phyloP scores from a whole-genome alignment of 2,113 vertebrate species.

The Oenanthe oenanthe region DNA sequence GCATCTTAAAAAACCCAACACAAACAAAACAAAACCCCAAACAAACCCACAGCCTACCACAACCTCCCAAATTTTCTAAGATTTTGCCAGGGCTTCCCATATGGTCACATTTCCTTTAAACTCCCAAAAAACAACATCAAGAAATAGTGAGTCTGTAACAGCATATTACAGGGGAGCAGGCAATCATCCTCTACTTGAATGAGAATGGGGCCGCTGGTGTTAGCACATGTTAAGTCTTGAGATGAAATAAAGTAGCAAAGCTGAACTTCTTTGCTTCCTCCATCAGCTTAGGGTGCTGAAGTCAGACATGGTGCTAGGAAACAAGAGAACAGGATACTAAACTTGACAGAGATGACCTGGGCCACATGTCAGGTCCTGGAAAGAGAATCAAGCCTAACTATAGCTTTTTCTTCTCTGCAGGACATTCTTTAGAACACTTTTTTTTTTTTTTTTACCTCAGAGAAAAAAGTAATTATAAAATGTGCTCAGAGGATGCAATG shows the following conservation, averaged over 20 bases:
- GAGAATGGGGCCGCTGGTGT: not conserved
- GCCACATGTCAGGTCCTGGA: not conserved
- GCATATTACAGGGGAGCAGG: not conserved
- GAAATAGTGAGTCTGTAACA: not conserved
- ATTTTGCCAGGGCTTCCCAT: not conserved
- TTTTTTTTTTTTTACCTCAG: not conserved
- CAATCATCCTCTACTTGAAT: not conserved
- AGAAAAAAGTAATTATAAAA: not conserved
- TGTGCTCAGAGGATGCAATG: not conserved
- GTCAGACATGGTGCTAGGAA: not conserved
- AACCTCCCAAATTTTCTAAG: not conserved
- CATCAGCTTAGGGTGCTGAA: not conserved
- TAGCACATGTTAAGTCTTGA: not conserved
- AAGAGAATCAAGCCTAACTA: not conserved
- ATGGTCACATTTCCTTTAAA: not conserved
- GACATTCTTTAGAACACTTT: rapidly evolving
- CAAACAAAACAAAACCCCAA: not conserved
- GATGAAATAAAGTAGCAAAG: not conserved
- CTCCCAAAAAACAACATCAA: not conserved
- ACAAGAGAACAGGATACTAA: not conserved
- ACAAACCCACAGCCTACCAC: not conserved
- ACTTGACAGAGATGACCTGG: not conserved
- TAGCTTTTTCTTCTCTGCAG: not conserved
- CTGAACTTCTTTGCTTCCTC: not conserved
- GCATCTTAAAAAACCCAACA: not conserved